A percentile compares a stretch with the other conserved stretches of the same genome.
These are phyloP conservation scores for Megaleporinus macrocephalus DNA, from an alignment of 2,113 vertebrate species.

Conservation along the genomic window DNA sequence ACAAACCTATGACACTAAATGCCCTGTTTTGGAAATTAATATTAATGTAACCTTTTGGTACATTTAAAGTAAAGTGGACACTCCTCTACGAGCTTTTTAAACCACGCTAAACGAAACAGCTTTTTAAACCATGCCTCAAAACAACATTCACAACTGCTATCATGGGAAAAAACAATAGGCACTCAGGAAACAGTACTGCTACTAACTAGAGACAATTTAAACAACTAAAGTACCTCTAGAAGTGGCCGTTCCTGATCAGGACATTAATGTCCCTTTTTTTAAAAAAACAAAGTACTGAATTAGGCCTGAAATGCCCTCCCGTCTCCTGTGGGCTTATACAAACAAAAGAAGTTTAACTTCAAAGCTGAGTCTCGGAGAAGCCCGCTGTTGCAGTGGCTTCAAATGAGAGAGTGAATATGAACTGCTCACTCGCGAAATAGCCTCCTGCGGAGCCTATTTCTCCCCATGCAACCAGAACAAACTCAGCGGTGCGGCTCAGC, in stretches of 20 bases:
- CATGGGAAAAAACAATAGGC: not conserved
- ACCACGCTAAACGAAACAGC: not conserved
- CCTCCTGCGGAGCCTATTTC: slow-evolving; percentile 29
- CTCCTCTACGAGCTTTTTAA: not conserved
- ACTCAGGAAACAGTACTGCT: not conserved
- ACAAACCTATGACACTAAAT: too few species aligned
- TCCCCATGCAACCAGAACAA: slow-evolving; percentile 27
- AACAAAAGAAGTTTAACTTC: not conserved
- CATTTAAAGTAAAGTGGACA: too few species aligned
- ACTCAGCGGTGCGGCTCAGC: not conserved
- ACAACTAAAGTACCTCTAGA: not conserved
- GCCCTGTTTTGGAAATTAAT: too few species aligned
- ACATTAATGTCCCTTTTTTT: too few species aligned
- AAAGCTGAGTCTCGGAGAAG: not conserved
- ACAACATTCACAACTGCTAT: not conserved
- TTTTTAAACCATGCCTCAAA: not conserved
- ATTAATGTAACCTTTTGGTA: too few species aligned
- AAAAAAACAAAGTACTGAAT: too few species aligned
- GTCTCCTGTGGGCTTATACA: not conserved
- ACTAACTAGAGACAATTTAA: not conserved
- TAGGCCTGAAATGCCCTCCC: not conserved
- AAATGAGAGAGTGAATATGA: slow-evolving; percentile 11
- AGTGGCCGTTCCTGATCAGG: too few species aligned
- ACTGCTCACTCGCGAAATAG: slow-evolving; percentile 32
- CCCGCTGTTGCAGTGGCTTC: not conserved